A percentile compares a stretch with the other conserved stretches of the same genome.
Evolutionary conservation across 1,140 invertebrate species (phyloP).

Genomic region (Mamestra configurata): DNA sequence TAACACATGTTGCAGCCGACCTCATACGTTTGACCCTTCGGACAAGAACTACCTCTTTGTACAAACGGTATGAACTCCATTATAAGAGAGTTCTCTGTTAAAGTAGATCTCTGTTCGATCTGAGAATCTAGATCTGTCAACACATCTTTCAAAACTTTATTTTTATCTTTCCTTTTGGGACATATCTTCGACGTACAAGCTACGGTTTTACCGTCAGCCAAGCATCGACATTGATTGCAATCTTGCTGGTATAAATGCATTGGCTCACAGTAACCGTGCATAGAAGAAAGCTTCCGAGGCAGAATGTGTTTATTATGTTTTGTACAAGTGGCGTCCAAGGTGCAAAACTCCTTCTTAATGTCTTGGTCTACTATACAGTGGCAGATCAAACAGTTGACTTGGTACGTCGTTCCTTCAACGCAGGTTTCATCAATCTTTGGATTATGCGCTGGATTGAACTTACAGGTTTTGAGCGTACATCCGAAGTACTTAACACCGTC

Average conservation of each 20-base stretch:
- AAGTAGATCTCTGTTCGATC: no score
- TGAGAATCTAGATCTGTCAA: constrained; percentile 2
- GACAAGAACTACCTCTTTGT: constrained; percentile 58
- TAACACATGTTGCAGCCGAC: constrained; percentile 77
- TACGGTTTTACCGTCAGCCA: constrained; percentile 69
- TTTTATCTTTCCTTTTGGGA: constrained; percentile 18
- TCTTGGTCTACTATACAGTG: constrained; percentile 59
- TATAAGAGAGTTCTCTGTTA: neutral
- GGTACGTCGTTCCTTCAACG: constrained; percentile 63
- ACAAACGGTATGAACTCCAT: constrained; percentile 25
- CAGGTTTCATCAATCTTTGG: constrained; percentile 55
- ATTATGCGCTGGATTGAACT: neutral
- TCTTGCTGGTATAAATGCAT: constrained; percentile 67
- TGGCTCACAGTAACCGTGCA: constrained; percentile 74
- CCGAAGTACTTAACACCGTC: constrained; percentile 61
- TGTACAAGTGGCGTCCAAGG: constrained; percentile 58
- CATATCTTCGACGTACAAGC: constrained; percentile 69
- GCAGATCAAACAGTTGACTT: constrained; percentile 70
- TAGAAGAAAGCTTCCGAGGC: constrained; percentile 43
- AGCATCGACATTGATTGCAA: constrained; percentile 73
- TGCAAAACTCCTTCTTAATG: constrained; percentile 63
- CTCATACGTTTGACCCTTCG: constrained; percentile 68
- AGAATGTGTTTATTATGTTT: neutral
- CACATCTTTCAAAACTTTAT: constrained; percentile 48
- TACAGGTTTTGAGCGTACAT: constrained; percentile 64